A percentile compares a stretch with the other conserved stretches of the same genome.
These are phyloP conservation scores for Schizopygopsis pylzovi DNA, from an alignment of 2,797 vertebrate genomes.

Conservation along the genomic window DNA sequence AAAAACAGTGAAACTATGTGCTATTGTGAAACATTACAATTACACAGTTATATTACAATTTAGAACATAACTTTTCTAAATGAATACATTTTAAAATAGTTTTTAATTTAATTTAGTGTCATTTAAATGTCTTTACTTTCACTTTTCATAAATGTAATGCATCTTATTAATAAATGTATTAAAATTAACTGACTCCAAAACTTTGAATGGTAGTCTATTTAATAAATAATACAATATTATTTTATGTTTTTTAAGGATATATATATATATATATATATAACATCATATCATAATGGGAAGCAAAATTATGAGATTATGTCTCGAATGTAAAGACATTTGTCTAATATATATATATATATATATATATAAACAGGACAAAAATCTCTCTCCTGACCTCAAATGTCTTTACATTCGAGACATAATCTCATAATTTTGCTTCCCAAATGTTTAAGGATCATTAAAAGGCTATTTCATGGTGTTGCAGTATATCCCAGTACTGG, in stretches of 20 bases:
- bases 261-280: neutral
- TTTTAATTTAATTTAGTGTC: neutral
- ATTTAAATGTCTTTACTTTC: neutral
- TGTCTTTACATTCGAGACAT: neutral
- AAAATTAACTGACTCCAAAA: neutral
- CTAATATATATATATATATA: neutral
- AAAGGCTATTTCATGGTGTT: too few relatives aligned
- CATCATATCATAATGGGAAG: too few relatives aligned
- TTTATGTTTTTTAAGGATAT: neutral
- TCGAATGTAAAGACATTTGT: too few relatives aligned
- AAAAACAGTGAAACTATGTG: too few relatives aligned
- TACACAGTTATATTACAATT: neutral
- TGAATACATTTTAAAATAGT: neutral
- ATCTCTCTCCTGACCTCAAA: too few relatives aligned
- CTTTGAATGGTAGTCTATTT: neutral
- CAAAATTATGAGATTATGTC: too few relatives aligned
- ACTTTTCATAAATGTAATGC: neutral
- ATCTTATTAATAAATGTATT: neutral
- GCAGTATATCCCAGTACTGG: too few relatives aligned
- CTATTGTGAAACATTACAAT: neutral
- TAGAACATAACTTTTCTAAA: neutral
- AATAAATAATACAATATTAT: neutral
- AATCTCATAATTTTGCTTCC: neutral
- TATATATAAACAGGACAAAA: neutral
- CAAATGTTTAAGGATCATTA: neutral